Evolutionary conservation across 2,888 invertebrate species (phyloP).

Genomic region (Oithona nana): DNA sequence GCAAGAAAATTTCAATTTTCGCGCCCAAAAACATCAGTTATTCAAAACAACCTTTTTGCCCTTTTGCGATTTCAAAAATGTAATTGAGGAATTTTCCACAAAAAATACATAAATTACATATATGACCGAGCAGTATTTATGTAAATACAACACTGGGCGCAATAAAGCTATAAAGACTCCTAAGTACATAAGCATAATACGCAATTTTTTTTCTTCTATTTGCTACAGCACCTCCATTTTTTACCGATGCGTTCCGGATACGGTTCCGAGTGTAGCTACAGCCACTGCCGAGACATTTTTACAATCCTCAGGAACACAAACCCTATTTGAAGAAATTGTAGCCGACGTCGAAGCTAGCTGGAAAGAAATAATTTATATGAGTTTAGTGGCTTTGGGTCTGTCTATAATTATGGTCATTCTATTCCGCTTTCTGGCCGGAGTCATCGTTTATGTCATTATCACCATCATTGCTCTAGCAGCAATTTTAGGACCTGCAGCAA

Average conservation of each 20-base stretch:
- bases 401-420: constrained; percentile 25
- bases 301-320: not conserved
- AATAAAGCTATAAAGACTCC: not conserved
- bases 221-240: not conserved
- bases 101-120: no score
- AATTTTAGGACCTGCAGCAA: not conserved
- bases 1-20: no score
- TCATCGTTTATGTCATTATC: constrained; percentile 43
- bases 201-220: not conserved
- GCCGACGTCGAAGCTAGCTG: constrained; percentile 40
- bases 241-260: not conserved
- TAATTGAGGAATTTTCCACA: no score
- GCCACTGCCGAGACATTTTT: not conserved
- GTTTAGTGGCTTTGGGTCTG: constrained; percentile 38
- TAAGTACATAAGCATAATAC: not conserved
- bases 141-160: not conserved
- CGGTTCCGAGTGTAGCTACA: not conserved
- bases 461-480: constrained; percentile 32
- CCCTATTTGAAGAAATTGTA: constrained; percentile 36
- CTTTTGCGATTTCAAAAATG: not conserved
- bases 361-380: constrained; percentile 39
- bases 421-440: constrained; percentile 37
- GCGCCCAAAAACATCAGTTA: no score
- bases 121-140: no score
- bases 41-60: no score